Evolutionary conservation across 2,888 invertebrate species (phyloP).

Genomic region (Cephus rjabovi): DNA sequence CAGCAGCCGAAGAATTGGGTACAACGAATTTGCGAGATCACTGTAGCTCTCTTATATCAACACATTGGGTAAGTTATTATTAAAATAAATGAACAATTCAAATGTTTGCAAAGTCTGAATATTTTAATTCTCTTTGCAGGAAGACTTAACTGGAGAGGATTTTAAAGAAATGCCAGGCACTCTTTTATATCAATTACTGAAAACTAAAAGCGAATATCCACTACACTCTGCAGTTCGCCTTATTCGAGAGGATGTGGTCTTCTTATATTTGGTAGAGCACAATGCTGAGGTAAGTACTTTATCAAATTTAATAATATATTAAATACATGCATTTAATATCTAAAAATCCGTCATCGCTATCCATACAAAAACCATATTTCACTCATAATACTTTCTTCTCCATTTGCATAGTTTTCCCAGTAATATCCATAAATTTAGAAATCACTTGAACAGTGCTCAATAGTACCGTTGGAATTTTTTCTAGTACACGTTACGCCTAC

Average conservation of each 20-base stretch:
- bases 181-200: slow-evolving; percentile 89
- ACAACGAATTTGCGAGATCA: slow-evolving; percentile 85
- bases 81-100: background rate
- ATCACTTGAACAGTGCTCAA: background rate
- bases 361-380: background rate
- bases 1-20: slow-evolving; percentile 91
- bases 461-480: background rate
- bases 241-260: slow-evolving; percentile 93
- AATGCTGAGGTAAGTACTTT: slow-evolving; percentile 81
- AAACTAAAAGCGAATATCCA: slow-evolving; percentile 88
- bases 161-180: slow-evolving; percentile 95
- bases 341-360: background rate
- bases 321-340: slow-evolving; percentile 5
- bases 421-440: background rate
- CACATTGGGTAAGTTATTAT: slow-evolving; percentile 82
- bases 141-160: slow-evolving; percentile 79
- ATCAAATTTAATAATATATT: slow-evolving; percentile 7
- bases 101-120: background rate
- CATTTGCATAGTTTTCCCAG: background rate
- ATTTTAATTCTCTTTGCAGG: slow-evolving; percentile 66
- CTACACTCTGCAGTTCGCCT: slow-evolving; percentile 91
- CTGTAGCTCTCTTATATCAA: slow-evolving; percentile 91
- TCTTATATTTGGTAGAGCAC: slow-evolving; percentile 92
- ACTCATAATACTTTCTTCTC: background rate
- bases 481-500: too few species aligned